These are phyloP conservation scores for Rhizomys pruinosus DNA, from an alignment of 2,113 vertebrate genomes.

Conservation along the genomic window DNA sequence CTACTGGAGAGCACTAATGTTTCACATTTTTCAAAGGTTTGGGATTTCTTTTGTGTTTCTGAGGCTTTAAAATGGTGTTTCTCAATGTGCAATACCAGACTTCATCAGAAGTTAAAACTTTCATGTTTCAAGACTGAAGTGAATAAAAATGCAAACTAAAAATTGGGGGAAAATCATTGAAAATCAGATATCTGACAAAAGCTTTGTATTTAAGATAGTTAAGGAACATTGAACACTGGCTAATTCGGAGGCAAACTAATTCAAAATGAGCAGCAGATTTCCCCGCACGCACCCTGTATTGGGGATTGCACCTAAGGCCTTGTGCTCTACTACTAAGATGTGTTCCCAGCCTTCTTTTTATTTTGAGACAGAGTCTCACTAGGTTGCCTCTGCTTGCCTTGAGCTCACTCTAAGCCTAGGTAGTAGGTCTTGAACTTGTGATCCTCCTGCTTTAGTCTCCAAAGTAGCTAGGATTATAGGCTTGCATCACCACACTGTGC, in stretches of 20 bases:
- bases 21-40: slow-evolving; percentile 14
- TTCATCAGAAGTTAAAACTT: slow-evolving; percentile 30
- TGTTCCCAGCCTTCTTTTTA: background rate
- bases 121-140: slow-evolving; percentile 15
- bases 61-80: slow-evolving; percentile 31
- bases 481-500: background rate
- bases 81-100: background rate
- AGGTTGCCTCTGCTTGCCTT: background rate
- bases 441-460: background rate
- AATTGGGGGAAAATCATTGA: slow-evolving; percentile 11
- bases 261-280: background rate
- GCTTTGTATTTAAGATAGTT: slow-evolving; percentile 20
- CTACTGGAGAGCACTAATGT: background rate
- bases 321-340: background rate
- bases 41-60: slow-evolving; percentile 50
- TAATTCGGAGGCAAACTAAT: background rate
- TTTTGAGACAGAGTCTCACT: background rate
- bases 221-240: background rate
- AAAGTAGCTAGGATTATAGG: background rate
- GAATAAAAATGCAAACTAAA: slow-evolving; percentile 6
- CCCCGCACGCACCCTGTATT: background rate
- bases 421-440: background rate
- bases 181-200: slow-evolving; percentile 35
- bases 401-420: background rate
- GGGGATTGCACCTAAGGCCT: background rate